Conservation (phyloP, 2,888 invertebrate genomes). For the Protodeltote pygarga region DNA sequence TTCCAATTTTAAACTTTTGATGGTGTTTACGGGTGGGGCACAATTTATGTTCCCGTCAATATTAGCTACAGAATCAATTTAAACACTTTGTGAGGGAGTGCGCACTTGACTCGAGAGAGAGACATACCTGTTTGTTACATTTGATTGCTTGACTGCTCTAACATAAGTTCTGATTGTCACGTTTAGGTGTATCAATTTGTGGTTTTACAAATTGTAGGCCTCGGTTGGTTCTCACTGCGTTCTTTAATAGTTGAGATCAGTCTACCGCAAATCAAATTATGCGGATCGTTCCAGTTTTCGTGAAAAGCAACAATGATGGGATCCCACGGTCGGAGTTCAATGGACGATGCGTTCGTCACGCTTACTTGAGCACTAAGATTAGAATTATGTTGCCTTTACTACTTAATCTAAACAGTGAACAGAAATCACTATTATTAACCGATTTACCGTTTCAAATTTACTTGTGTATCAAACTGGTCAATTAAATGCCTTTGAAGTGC, state of each 20-base stretch:
- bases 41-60: constrained; percentile 69
- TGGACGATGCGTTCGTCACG: constrained; percentile 74
- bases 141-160: constrained; percentile 36
- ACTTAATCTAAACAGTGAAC: constrained; percentile 31
- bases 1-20: constrained; percentile 83
- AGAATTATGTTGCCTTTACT: constrained; percentile 54
- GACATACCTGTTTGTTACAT: constrained; percentile 44
- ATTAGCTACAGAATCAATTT: constrained; percentile 59
- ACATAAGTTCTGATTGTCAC: constrained; percentile 31
- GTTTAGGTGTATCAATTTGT: constrained; percentile 61
- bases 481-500: constrained; percentile 60
- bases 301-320: constrained; percentile 73
- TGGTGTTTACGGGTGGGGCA: constrained; percentile 70
- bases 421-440: constrained; percentile 31
- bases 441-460: constrained; percentile 47
- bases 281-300: constrained; percentile 72
- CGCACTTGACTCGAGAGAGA: constrained; percentile 35
- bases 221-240: constrained; percentile 40
- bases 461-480: constrained; percentile 56
- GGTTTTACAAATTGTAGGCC: constrained; percentile 47
- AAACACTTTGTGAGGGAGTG: constrained; percentile 37
- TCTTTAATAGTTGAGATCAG: constrained; percentile 47
- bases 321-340: constrained; percentile 80
- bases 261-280: constrained; percentile 68
- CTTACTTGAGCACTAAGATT: constrained; percentile 63